Conservation (phyloP, 1,140 invertebrate species). For the Drosophila lowei region DNA sequence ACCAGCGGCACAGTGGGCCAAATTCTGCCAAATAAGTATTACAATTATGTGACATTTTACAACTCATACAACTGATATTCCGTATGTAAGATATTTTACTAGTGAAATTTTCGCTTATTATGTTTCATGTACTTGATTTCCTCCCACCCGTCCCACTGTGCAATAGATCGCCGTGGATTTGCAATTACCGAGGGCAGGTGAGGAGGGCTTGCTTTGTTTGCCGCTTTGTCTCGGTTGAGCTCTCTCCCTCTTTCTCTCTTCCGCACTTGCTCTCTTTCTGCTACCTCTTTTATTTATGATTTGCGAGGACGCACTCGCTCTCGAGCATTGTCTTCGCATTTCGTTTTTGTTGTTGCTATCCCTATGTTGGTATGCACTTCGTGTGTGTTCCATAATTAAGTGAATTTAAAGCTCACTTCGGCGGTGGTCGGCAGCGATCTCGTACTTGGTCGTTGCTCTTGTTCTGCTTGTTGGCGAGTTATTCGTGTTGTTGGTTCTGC, state of each 20-base stretch:
- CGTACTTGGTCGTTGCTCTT: slow-evolving; percentile 27
- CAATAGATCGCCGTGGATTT: slow-evolving; percentile 50
- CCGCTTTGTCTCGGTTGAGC: slow-evolving; percentile 12
- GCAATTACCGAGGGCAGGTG: slow-evolving; percentile 67
- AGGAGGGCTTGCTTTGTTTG: slow-evolving; percentile 24
- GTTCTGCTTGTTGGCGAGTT: slow-evolving; percentile 27
- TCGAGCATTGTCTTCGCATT: slow-evolving; percentile 55
- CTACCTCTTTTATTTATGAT: slow-evolving; percentile 71
- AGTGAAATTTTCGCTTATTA: neutral
- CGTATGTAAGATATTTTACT: neutral
- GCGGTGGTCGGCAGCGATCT: slow-evolving; percentile 49
- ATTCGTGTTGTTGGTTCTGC: slow-evolving; percentile 55
- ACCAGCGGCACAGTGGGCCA: slow-evolving; percentile 53
- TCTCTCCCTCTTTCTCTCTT: slow-evolving; percentile 9
- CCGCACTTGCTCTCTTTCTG: slow-evolving; percentile 26
- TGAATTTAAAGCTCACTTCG: slow-evolving; percentile 76
- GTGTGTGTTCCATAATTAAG: slow-evolving; percentile 82
- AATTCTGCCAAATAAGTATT: neutral
- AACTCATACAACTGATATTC: neutral
- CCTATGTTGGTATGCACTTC: slow-evolving; percentile 67
- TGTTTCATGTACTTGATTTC: no score
- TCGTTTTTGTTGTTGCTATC: slow-evolving; percentile 42
- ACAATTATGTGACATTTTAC: neutral
- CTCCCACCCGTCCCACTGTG: slow-evolving; percentile 35
- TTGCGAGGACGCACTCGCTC: slow-evolving; percentile 61